phyloP scores from a whole-genome alignment of 2,113 vertebrate genomes.

The Cercocebus atys region DNA sequence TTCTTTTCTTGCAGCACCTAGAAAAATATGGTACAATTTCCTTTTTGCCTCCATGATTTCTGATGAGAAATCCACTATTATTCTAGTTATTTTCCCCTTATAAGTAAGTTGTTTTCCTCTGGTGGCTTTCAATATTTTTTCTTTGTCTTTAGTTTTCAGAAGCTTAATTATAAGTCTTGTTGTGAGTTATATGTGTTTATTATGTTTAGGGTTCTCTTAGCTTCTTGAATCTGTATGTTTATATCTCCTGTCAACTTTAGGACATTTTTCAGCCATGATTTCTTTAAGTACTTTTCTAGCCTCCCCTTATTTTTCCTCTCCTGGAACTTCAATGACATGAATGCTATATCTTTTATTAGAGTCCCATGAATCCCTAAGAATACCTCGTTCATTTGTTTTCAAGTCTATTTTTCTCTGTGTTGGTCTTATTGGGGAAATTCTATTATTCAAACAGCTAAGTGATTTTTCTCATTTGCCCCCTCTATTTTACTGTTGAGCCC shows the following conservation, averaged over 20 bases:
- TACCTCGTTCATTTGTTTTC: neutral
- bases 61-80: neutral
- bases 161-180: neutral
- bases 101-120: neutral
- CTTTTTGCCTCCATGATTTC: neutral
- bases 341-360: neutral
- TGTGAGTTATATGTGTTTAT: neutral
- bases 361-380: neutral
- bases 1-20: slow-evolving; percentile 10
- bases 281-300: neutral
- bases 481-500: neutral
- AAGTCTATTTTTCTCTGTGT: neutral
- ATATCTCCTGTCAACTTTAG: neutral
- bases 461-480: neutral
- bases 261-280: neutral
- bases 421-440: neutral
- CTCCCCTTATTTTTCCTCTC: neutral
- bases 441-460: neutral
- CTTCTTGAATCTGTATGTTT: neutral
- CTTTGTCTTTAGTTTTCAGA: neutral
- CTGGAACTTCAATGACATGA: neutral
- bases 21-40: neutral
- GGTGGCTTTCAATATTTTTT: slow-evolving; percentile 21
- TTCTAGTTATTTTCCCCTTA: neutral
- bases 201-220: neutral